A percentile compares a stretch with the other conserved stretches of the same genome.
phyloP scores from a whole-genome alignment of 2,113 vertebrate genomes.

The Cinclus mexicanus region DNA sequence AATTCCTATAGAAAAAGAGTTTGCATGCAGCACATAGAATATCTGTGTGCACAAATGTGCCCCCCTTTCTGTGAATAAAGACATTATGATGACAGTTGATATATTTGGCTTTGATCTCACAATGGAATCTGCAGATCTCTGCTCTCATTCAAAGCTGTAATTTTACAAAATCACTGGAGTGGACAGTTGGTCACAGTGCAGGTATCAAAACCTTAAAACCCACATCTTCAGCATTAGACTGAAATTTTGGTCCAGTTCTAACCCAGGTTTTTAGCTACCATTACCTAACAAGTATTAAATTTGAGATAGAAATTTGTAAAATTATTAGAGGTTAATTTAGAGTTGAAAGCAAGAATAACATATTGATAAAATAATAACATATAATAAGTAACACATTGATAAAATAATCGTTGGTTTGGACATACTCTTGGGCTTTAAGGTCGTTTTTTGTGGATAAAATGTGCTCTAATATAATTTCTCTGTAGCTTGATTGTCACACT shows the following conservation, averaged over 20 bases:
- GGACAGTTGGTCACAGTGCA: background rate
- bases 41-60: background rate
- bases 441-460: background rate
- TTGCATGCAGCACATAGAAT: background rate
- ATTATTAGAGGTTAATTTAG: background rate
- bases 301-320: background rate
- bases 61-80: background rate
- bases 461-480: background rate
- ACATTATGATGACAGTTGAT: background rate
- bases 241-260: background rate
- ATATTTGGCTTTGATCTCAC: background rate
- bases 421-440: background rate
- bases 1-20: constrained; percentile 67
- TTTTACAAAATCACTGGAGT: background rate
- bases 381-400: background rate
- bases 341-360: background rate
- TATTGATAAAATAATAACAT: background rate
- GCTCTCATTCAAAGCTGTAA: background rate
- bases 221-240: background rate
- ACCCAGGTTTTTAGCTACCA: background rate
- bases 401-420: background rate
- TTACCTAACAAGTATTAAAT: background rate
- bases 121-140: background rate
- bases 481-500: background rate
- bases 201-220: background rate